A percentile compares a stretch with the other conserved stretches of the same genome.
Evolutionary conservation across 2,113 vertebrate species (phyloP).

Genomic region (Dendrocopos noguchii): DNA sequence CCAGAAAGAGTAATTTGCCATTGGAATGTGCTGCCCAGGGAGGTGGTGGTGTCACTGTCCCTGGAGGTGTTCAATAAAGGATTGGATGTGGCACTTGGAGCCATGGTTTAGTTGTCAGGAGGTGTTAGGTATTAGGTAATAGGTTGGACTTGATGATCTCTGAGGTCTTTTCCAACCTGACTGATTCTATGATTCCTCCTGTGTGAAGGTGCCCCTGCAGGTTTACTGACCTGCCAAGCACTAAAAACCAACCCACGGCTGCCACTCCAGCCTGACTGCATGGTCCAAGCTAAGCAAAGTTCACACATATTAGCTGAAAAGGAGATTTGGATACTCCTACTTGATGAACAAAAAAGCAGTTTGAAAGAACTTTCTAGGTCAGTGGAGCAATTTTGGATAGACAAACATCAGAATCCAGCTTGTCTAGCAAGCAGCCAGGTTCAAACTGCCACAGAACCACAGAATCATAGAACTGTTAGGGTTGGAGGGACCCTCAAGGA

Average conservation of each 20-base stretch:
- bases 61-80: no score
- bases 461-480: no score
- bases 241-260: background rate
- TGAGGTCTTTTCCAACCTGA: no score
- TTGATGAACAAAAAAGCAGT: background rate
- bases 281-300: background rate
- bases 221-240: background rate
- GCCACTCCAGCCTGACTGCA: background rate
- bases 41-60: no score
- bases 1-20: no score
- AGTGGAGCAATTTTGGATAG: background rate
- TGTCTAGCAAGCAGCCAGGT: background rate
- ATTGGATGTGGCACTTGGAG: no score
- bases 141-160: no score
- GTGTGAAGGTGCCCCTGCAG: background rate
- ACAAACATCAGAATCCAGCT: background rate
- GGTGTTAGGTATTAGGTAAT: no score
- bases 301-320: background rate
- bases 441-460: background rate
- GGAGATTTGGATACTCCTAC: background rate
- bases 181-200: background rate
- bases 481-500: no score
- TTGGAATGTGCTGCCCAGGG: no score
- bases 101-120: no score
- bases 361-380: background rate